phyloP scores from a whole-genome alignment of 1,140 invertebrate genomes.

The Augochlora pura region DNA sequence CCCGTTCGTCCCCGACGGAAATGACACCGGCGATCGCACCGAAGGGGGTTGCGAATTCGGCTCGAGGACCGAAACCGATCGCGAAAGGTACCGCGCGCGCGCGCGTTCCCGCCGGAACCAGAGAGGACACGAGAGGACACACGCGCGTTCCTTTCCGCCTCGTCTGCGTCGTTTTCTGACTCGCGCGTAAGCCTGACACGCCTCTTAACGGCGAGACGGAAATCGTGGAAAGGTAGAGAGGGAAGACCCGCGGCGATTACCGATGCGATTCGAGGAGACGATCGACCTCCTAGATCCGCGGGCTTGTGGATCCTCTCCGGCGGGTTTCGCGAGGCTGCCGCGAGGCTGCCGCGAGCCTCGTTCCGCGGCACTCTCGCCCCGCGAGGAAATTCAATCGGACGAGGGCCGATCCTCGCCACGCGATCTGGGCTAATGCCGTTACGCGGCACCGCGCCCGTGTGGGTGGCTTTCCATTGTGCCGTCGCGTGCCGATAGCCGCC shows the following conservation, averaged over 20 bases:
- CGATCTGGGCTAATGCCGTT: constrained; percentile 33
- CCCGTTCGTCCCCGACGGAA: too few relatives aligned
- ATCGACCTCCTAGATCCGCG: background rate
- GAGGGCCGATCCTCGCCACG: constrained; percentile 15
- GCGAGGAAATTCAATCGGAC: constrained; percentile 27
- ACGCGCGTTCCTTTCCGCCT: constrained; percentile 33
- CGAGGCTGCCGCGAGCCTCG: too few relatives aligned
- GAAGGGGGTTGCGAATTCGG: too few relatives aligned
- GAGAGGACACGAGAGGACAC: background rate
- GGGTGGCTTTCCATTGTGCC: background rate
- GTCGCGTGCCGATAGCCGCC: background rate
- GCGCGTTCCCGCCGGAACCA: too few relatives aligned
- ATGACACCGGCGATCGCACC: too few relatives aligned
- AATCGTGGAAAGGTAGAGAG: background rate
- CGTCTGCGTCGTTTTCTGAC: constrained; percentile 57
- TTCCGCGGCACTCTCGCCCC: constrained; percentile 10
- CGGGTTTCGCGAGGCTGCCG: background rate
- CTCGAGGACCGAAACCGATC: too few relatives aligned
- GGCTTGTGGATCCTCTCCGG: background rate
- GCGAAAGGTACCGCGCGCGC: too few relatives aligned
- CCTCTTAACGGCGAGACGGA: constrained; percentile 34
- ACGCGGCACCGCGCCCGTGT: background rate
- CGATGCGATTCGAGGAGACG: constrained; percentile 49
- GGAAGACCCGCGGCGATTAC: constrained; percentile 46
- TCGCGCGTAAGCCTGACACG: constrained; percentile 43